Evolutionary conservation across 2,888 invertebrate species (phyloP).

Genomic region (Ornithoptera alexandrae): DNA sequence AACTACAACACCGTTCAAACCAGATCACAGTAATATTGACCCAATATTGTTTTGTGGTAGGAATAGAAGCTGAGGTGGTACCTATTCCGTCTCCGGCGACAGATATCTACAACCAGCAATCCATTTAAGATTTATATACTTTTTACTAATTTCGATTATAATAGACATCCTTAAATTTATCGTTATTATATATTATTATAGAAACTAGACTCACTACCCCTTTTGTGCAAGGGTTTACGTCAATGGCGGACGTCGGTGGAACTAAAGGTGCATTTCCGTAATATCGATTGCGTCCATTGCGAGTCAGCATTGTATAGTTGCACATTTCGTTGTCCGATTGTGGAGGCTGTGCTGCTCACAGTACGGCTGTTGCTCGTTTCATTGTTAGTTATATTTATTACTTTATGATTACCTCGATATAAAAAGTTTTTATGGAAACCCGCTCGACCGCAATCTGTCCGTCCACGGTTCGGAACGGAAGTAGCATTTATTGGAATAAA

Average conservation of each 20-base stretch:
- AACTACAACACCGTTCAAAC: no score
- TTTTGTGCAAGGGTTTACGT: conserved; percentile 51
- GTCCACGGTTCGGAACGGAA: background rate
- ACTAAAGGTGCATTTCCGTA: conserved; percentile 51
- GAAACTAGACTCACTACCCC: conserved; percentile 34
- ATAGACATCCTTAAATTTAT: conserved; percentile 8
- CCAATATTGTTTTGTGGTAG: no score
- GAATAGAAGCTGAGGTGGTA: no score
- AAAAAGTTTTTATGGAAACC: background rate
- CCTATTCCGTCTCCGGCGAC: no score
- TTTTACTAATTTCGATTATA: background rate
- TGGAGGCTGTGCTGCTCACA: conserved; percentile 23
- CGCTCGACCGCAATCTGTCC: conserved; percentile 1
- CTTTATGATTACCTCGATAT: background rate
- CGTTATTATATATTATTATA: conserved; percentile 8
- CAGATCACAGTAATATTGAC: no score
- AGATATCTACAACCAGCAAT: background rate
- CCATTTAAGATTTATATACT: background rate
- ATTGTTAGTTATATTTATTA: conserved; percentile 16
- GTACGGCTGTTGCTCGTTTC: background rate
- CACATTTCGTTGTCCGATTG: conserved; percentile 34
- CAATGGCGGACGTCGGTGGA: conserved; percentile 33
- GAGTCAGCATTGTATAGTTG: conserved; percentile 31
- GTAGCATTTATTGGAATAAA: background rate
- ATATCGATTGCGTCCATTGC: conserved; percentile 35